Conservation (phyloP, 2,113 vertebrate species). For the Hippocampus guttulatus region DNA sequence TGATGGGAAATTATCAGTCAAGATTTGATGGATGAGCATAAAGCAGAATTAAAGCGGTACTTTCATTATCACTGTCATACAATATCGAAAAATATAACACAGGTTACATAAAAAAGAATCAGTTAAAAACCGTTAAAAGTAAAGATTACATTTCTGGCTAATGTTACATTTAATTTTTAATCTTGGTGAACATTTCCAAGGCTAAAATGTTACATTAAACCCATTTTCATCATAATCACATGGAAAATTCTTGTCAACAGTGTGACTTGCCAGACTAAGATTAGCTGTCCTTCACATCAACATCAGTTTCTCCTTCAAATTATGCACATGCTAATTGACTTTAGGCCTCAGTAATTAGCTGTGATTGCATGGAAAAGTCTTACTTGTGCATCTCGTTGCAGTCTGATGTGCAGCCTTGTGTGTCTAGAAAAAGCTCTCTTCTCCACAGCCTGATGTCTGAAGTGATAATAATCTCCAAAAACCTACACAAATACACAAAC, state of each 20-base stretch:
- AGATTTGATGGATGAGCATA: background rate
- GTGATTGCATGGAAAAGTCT: constrained; percentile 28
- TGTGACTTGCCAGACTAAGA: background rate
- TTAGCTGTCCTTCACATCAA: background rate
- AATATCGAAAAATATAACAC: background rate
- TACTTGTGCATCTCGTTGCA: constrained; percentile 86
- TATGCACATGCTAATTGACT: background rate
- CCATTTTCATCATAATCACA: background rate
- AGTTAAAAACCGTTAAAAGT: no score
- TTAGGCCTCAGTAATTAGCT: constrained; percentile 13
- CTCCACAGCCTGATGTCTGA: constrained; percentile 81
- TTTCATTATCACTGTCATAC: background rate
- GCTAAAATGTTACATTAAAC: background rate
- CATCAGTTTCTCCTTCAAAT: background rate
- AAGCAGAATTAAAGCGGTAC: background rate
- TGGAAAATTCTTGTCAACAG: background rate
- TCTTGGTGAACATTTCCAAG: background rate
- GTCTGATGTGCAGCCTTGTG: constrained; percentile 73
- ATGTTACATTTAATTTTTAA: background rate
- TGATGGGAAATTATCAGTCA: background rate
- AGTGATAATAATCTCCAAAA: constrained; percentile 93
- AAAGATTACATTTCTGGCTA: background rate
- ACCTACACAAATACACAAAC: constrained; percentile 75
- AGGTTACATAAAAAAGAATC: no score
- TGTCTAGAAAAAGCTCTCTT: constrained; percentile 85